Evolutionary conservation across 1,140 invertebrate genomes (phyloP).

Genomic region (Philopotamus ludificatus): DNA sequence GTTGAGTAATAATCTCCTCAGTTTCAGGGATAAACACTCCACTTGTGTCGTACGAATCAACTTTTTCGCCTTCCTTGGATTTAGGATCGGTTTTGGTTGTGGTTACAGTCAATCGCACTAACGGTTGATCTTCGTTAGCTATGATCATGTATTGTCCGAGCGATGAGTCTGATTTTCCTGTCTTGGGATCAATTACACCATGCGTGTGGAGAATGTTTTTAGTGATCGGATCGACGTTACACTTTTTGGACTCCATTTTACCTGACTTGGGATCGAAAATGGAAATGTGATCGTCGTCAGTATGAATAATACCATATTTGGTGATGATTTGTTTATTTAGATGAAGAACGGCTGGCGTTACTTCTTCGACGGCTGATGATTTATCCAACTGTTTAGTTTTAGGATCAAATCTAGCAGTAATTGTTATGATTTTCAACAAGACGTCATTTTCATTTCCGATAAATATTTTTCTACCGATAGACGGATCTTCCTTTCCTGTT

Average conservation of each 20-base stretch:
- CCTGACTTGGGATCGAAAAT: slow-evolving; percentile 59
- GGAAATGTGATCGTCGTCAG: slow-evolving; percentile 56
- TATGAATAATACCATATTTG: slow-evolving; percentile 62
- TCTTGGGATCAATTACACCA: slow-evolving; percentile 57
- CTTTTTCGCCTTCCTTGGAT: slow-evolving; percentile 59
- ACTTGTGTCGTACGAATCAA: slow-evolving; percentile 19
- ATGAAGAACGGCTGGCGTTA: slow-evolving; percentile 55
- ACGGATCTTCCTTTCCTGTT: slow-evolving; percentile 57
- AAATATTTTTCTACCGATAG: slow-evolving; percentile 57
- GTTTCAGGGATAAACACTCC: slow-evolving; percentile 38
- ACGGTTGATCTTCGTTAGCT: slow-evolving; percentile 57
- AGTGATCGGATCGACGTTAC: slow-evolving; percentile 57
- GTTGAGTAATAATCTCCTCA: slow-evolving; percentile 32
- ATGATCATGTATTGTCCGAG: slow-evolving; percentile 56
- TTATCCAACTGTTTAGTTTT: slow-evolving; percentile 60
- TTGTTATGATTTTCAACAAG: slow-evolving; percentile 55
- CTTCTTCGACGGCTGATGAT: slow-evolving; percentile 55
- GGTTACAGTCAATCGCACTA: slow-evolving; percentile 54
- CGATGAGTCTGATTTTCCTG: slow-evolving; percentile 56
- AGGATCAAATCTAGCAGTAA: slow-evolving; percentile 58
- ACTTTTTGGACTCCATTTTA: slow-evolving; percentile 59
- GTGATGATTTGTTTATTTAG: slow-evolving; percentile 60
- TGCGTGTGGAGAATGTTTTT: slow-evolving; percentile 58
- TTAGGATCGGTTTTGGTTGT: slow-evolving; percentile 58
- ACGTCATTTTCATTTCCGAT: slow-evolving; percentile 52